Conservation (phyloP, 1,140 invertebrate genomes). For the Drosophila biarmipes region DNA sequence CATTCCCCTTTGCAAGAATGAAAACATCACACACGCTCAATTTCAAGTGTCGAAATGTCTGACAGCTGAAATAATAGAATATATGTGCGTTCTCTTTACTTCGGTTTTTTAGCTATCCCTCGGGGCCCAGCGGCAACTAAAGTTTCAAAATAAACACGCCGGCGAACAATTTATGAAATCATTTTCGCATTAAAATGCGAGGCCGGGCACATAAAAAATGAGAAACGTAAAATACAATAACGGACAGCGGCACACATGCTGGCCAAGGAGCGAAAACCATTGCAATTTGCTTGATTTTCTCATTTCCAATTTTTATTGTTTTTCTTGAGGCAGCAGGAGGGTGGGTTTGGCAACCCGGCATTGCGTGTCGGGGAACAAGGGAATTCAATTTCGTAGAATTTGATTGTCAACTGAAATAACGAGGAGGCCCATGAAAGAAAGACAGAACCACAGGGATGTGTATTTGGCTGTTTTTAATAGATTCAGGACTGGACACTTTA, state of each 20-base stretch:
- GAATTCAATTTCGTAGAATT: conserved; percentile 80
- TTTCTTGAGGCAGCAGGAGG: conserved; percentile 29
- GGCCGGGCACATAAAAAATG: conserved; percentile 12
- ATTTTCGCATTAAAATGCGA: conserved; percentile 73
- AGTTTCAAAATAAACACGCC: conserved; percentile 65
- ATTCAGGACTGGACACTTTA: too few species aligned
- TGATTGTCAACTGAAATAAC: conserved; percentile 78
- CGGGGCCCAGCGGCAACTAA: conserved; percentile 35
- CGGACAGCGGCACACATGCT: conserved; percentile 59
- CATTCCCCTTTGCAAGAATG: conserved; percentile 34
- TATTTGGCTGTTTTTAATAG: not conserved
- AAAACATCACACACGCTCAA: conserved; percentile 76
- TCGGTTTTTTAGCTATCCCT: conserved; percentile 15
- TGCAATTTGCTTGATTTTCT: conserved; percentile 55
- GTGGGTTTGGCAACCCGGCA: conserved; percentile 26
- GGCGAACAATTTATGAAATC: conserved; percentile 57
- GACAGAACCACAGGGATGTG: conserved; percentile 8
- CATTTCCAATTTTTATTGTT: conserved; percentile 40
- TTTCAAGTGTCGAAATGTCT: conserved; percentile 78
- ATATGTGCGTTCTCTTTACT: conserved; percentile 31
- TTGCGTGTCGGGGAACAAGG: conserved; percentile 58
- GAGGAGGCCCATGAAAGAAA: conserved; percentile 49
- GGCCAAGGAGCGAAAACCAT: conserved; percentile 46
- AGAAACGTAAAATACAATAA: conserved; percentile 30
- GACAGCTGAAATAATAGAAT: conserved; percentile 79